These are phyloP conservation scores for Emydura subglobosa DNA, from an alignment of 2,113 vertebrate species.

Conservation along the genomic window DNA sequence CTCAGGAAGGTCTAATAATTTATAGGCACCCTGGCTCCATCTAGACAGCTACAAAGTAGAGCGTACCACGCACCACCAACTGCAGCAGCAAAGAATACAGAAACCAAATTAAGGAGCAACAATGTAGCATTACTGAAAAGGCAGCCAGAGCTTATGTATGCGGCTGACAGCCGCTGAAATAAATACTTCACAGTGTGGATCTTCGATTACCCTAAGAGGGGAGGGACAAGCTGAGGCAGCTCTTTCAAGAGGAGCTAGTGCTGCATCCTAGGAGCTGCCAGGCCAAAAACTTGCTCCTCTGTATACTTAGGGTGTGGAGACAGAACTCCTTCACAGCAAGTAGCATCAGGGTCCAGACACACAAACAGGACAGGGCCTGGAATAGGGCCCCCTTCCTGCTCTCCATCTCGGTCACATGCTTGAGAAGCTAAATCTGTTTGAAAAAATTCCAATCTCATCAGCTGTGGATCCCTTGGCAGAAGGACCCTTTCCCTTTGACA, in stretches of 20 bases:
- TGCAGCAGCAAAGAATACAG: not conserved
- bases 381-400: not conserved
- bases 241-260: not conserved
- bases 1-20: not conserved
- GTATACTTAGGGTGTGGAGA: fast-evolving
- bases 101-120: not conserved
- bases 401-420: not conserved
- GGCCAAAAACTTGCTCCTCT: not conserved
- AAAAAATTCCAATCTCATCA: not conserved
- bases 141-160: not conserved
- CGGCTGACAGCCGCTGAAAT: not conserved
- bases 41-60: not conserved
- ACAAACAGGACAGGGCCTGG: not conserved
- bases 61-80: not conserved
- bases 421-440: too few relatives aligned
- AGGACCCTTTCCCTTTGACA: not conserved
- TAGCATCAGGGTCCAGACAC: not conserved
- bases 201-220: not conserved
- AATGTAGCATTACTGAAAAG: not conserved
- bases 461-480: not conserved
- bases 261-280: not conserved
- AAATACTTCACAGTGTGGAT: not conserved
- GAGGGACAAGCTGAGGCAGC: not conserved
- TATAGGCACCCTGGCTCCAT: not conserved
- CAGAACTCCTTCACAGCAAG: not conserved